Conservation (phyloP, 2,113 vertebrate species). For the Rhea americana region DNA sequence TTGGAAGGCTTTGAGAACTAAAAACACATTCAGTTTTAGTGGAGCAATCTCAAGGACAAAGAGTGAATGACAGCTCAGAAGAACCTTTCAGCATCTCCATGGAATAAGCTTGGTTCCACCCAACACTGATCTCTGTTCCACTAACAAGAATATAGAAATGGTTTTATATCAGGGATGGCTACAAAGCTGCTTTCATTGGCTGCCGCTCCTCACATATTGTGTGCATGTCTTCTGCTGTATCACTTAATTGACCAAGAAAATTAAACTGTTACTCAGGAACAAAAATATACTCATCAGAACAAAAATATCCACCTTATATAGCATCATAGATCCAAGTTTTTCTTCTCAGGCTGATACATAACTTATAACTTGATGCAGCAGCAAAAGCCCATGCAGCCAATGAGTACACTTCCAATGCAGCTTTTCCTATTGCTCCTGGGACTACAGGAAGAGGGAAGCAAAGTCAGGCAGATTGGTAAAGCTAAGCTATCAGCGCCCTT, state of each 20-base stretch:
- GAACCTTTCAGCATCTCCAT: neutral
- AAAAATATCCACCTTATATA: neutral
- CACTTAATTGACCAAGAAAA: neutral
- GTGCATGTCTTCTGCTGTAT: neutral
- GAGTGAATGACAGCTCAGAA: slow-evolving; percentile 37
- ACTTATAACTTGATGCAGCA: neutral
- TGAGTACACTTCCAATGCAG: accelerated
- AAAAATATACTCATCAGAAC: neutral
- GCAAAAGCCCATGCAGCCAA: neutral
- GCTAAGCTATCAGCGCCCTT: neutral
- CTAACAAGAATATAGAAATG: neutral
- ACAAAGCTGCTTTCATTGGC: slow-evolving; percentile 1
- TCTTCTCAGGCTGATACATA: neutral
- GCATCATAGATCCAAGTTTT: neutral
- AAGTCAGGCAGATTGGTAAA: neutral
- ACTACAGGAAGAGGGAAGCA: neutral
- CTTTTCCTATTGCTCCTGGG: neutral
- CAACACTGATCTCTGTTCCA: neutral
- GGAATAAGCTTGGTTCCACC: neutral
- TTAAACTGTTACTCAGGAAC: neutral
- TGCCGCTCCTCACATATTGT: neutral
- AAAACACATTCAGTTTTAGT: neutral
- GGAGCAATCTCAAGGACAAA: neutral
- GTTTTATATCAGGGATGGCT: neutral
- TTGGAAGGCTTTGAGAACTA: slow-evolving; percentile 9